Evolutionary conservation across 2,797 vertebrate genomes (phyloP).

Genomic region (Oophaga sylvatica): DNA sequence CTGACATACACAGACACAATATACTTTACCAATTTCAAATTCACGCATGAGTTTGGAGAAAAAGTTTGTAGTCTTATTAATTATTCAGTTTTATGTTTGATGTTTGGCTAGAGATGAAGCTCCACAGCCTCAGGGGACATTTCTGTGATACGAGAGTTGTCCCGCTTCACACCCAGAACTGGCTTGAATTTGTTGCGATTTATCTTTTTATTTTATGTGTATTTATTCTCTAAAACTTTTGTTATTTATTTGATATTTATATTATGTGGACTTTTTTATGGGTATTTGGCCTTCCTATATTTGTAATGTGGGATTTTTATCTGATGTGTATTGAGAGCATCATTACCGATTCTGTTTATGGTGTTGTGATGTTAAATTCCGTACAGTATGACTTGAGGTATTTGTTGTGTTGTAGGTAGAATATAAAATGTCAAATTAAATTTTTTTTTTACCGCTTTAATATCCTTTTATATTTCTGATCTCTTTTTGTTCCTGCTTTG

Average conservation of each 20-base stretch:
- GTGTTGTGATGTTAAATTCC: neutral
- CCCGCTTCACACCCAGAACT: neutral
- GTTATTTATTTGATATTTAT: neutral
- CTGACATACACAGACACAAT: neutral
- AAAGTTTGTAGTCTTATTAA: neutral
- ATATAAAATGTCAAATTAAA: no score
- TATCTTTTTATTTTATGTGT: no score
- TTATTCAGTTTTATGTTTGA: constrained; percentile 9
- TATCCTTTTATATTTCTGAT: neutral
- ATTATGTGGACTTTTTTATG: neutral
- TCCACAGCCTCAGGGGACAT: neutral
- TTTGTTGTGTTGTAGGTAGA: neutral
- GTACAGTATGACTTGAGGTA: neutral
- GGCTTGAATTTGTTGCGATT: neutral
- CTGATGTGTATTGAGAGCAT: neutral
- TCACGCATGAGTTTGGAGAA: neutral
- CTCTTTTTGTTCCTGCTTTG: neutral
- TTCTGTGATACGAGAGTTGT: neutral
- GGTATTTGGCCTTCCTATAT: neutral
- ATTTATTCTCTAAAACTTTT: neutral
- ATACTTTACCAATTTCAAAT: neutral
- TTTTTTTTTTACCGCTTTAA: neutral
- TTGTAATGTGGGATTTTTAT: neutral
- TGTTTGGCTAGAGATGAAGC: neutral
- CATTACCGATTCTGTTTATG: neutral